A percentile compares a stretch with the other conserved stretches of the same genome.
Evolutionary conservation across 2,113 vertebrate genomes (phyloP).

Genomic region (Campylomormyrus tamandua): DNA sequence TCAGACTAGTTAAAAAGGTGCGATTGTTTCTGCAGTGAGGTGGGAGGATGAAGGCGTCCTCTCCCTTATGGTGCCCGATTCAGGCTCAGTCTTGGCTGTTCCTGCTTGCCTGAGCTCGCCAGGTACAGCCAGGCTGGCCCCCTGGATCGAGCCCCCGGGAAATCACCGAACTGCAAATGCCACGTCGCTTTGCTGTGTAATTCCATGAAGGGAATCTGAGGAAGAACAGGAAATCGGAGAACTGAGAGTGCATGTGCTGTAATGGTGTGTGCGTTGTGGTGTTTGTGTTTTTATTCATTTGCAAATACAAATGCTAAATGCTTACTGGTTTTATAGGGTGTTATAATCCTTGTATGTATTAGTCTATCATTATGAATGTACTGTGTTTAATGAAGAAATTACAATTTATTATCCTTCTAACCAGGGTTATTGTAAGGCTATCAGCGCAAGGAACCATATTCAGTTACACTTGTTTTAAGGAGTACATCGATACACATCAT

Average conservation of each 20-base stretch:
- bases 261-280: neutral
- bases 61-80: neutral
- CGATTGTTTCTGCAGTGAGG: neutral
- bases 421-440: neutral
- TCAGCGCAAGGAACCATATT: neutral
- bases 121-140: neutral
- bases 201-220: neutral
- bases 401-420: neutral
- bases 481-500: neutral
- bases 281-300: neutral
- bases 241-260: neutral
- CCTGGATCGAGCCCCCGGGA: neutral
- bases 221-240: neutral
- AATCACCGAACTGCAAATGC: neutral
- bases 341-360: neutral
- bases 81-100: neutral
- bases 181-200: neutral
- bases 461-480: neutral
- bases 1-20: neutral
- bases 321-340: neutral
- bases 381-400: neutral
- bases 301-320: neutral
- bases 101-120: neutral
- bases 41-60: neutral
- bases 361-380: neutral